phyloP scores from a whole-genome alignment of 2,113 vertebrate species.

The Oryzias celebensis region DNA sequence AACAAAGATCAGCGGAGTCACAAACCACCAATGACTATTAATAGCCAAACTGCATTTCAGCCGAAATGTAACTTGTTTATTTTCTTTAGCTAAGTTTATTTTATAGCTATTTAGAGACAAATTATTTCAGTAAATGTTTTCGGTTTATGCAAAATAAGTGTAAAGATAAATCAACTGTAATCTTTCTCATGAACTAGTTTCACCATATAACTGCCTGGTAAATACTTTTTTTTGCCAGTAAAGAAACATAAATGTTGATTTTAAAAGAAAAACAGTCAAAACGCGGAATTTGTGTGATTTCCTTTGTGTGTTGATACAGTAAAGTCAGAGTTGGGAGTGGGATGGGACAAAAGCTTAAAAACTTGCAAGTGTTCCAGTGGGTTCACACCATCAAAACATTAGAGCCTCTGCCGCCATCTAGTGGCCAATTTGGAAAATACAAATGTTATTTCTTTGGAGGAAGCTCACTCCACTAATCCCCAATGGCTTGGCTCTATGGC shows the following conservation, averaged over 20 bases:
- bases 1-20: constrained; percentile 58
- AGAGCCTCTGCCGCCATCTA: constrained; percentile 55
- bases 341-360: constrained; percentile 51
- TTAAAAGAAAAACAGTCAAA: background rate
- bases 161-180: constrained; percentile 20
- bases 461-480: no score
- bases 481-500: no score
- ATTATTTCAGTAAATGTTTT: background rate
- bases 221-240: background rate
- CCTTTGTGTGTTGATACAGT: constrained; percentile 59
- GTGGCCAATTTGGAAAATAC: constrained; percentile 24
- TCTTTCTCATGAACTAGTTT: background rate
- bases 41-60: background rate
- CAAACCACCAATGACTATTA: background rate
- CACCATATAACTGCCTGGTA: background rate
- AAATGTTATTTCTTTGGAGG: background rate
- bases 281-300: background rate
- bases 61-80: background rate
- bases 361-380: constrained; percentile 39
- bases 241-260: background rate
- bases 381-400: constrained; percentile 48
- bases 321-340: constrained; percentile 61
- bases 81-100: background rate
- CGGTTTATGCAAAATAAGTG: background rate
- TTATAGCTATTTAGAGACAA: background rate